These are phyloP conservation scores for Clarias magur DNA, from an alignment of 2,113 vertebrate species.

Conservation along the genomic window DNA sequence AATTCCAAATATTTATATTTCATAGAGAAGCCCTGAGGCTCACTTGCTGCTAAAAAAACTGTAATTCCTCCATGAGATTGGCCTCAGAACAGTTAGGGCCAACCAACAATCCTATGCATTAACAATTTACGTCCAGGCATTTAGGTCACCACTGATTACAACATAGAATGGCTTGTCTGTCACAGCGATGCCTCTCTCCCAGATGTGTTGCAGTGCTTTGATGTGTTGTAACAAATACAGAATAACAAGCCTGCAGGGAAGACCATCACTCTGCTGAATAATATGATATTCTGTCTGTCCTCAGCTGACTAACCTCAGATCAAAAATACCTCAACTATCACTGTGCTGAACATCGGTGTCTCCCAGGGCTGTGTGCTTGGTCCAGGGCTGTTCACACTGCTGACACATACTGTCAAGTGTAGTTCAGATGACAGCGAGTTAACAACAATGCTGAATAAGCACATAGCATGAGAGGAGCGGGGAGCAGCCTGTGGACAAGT, in stretches of 20 bases:
- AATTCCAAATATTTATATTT: neutral
- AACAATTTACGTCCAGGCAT: neutral
- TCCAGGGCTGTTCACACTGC: conserved; percentile 9
- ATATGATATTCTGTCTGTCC: conserved; percentile 10
- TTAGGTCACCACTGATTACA: conserved; percentile 21
- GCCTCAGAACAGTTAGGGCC: neutral
- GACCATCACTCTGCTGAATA: conserved; percentile 19
- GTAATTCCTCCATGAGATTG: neutral
- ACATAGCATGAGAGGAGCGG: neutral
- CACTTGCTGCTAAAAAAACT: neutral
- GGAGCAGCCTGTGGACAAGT: neutral
- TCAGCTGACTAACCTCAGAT: conserved; percentile 9
- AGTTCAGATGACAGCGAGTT: neutral
- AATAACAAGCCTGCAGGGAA: conserved; percentile 22
- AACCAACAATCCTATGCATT: neutral
- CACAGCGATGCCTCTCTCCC: neutral
- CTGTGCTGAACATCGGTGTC: neutral
- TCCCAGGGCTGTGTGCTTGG: conserved; percentile 9
- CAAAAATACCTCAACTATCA: neutral
- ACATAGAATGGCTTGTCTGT: neutral
- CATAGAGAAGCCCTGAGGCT: neutral
- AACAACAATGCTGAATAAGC: conserved; percentile 3
- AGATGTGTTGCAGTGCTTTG: conserved; percentile 17
- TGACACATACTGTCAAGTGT: neutral
- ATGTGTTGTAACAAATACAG: conserved; percentile 5